Evolutionary conservation across 1,140 invertebrate species (phyloP).

Genomic region (Drosophila jambulina): DNA sequence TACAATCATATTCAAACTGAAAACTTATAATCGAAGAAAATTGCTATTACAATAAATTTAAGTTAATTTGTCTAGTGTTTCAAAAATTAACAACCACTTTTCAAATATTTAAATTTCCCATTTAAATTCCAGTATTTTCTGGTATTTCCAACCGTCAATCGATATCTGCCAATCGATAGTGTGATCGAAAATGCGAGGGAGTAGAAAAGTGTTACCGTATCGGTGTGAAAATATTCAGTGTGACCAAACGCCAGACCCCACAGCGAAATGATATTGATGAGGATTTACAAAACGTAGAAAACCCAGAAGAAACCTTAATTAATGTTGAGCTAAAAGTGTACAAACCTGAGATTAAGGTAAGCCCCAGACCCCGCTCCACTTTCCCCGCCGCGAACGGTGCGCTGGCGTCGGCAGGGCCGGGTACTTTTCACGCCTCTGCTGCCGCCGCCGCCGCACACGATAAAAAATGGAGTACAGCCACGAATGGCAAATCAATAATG

Average conservation of each 20-base stretch:
- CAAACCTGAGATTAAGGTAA: constrained; percentile 68
- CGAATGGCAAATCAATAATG: constrained; percentile 76
- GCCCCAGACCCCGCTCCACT: constrained; percentile 4
- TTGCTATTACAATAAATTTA: neutral
- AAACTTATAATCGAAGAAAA: neutral
- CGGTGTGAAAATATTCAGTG: constrained; percentile 16
- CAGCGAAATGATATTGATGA: constrained; percentile 32
- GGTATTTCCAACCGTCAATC: neutral
- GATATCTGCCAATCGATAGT: constrained; percentile 13
- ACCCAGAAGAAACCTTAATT: constrained; percentile 55
- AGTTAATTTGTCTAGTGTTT: neutral
- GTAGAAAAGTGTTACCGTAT: constrained; percentile 24
- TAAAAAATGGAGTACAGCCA: constrained; percentile 81
- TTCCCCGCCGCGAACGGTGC: constrained; percentile 1
- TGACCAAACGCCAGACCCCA: constrained; percentile 20
- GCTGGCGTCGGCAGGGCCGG: constrained; percentile 1
- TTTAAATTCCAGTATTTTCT: neutral
- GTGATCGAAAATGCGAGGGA: constrained; percentile 17
- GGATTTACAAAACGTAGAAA: constrained; percentile 49
- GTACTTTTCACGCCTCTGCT: constrained; percentile 8
- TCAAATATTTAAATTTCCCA: constrained; percentile 5
- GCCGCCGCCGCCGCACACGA: constrained; percentile 50
- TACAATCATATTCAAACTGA: no score
- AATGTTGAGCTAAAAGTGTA: constrained; percentile 80
- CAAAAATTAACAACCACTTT: neutral